Evolutionary conservation across 2,888 invertebrate species (phyloP).

Genomic region (Cyclophora punctaria): DNA sequence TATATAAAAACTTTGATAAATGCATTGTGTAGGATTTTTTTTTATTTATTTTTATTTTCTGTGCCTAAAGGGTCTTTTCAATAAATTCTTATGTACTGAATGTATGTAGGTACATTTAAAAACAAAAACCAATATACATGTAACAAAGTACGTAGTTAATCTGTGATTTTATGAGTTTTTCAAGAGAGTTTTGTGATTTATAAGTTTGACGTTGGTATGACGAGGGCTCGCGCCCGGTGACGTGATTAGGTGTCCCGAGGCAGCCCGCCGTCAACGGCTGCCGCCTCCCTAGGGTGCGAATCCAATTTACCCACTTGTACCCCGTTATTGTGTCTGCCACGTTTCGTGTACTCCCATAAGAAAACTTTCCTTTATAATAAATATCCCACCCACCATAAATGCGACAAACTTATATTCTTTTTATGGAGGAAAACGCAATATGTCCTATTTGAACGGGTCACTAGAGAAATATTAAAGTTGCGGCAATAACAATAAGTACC

Average conservation of each 20-base stretch:
- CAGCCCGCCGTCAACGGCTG: constrained; percentile 27
- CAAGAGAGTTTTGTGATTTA: background rate
- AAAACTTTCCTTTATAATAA: constrained; percentile 42
- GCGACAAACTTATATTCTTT: constrained; percentile 11
- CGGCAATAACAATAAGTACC: no score
- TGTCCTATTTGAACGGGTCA: constrained; percentile 3
- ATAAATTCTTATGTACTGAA: no score
- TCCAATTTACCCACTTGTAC: constrained; percentile 65
- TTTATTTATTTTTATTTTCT: no score
- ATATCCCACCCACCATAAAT: constrained; percentile 27
- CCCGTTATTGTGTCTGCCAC: constrained; percentile 50
- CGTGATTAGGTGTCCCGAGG: constrained; percentile 26
- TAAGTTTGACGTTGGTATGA: constrained; percentile 16
- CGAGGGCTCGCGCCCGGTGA: constrained; percentile 14
- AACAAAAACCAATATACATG: no score
- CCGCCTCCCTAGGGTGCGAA: constrained; percentile 50
- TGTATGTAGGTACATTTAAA: no score
- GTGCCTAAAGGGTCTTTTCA: no score
- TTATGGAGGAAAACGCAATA: constrained; percentile 8
- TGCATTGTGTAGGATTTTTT: no score
- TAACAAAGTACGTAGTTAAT: background rate
- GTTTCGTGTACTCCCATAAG: constrained; percentile 35
- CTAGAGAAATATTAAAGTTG: background rate
- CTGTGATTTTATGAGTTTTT: background rate
- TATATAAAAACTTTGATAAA: no score